Percentiles rank a stretch among this genome's conserved stretches.
Conservation (phyloP, 2,888 invertebrate genomes). For the Noctua pronuba region DNA sequence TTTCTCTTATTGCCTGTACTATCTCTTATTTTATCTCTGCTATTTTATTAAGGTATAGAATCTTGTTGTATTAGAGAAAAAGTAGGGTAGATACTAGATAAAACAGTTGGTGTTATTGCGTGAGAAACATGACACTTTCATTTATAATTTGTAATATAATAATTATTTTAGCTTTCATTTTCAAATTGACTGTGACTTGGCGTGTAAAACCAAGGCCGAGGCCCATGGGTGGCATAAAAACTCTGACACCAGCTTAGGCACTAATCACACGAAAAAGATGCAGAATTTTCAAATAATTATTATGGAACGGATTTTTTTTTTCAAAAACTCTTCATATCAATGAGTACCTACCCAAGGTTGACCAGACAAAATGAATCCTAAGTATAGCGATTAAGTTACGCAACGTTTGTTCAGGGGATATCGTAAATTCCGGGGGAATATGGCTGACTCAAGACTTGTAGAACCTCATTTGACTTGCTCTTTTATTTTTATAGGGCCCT, state of each 20-base stretch:
- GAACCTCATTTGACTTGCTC: slow-evolving; percentile 36
- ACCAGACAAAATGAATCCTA: background rate
- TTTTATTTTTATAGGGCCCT: slow-evolving; percentile 86
- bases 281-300: background rate
- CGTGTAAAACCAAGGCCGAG: background rate
- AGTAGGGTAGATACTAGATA: background rate
- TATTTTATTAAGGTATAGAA: slow-evolving; percentile 10
- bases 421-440: slow-evolving; percentile 7
- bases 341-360: background rate
- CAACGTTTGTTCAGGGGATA: background rate
- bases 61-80: background rate
- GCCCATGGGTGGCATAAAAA: background rate
- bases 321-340: background rate
- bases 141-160: background rate
- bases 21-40: slow-evolving; percentile 12
- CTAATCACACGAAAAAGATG: background rate
- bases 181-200: background rate
- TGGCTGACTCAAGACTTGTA: slow-evolving; percentile 55
- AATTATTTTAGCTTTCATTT: background rate
- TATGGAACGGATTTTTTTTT: background rate
- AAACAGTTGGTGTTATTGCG: no score
- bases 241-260: background rate
- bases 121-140: background rate
- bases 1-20: slow-evolving; percentile 11
- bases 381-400: background rate